A percentile compares a stretch with the other conserved stretches of the same genome.
These are phyloP conservation scores for Telenomus remus DNA, from an alignment of 1,140 invertebrate species.

Conservation along the genomic window DNA sequence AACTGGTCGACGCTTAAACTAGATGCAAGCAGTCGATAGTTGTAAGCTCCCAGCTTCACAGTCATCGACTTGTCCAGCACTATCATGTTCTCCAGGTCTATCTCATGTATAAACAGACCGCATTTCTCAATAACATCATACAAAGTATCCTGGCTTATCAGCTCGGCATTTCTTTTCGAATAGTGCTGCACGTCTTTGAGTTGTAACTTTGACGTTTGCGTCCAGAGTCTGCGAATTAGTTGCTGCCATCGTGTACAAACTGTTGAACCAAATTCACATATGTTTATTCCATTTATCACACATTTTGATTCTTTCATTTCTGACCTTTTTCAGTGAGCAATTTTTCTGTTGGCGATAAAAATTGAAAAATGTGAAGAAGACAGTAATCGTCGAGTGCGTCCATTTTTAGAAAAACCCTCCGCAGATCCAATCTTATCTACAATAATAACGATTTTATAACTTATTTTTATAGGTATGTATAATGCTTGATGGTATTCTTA, in stretches of 20 bases:
- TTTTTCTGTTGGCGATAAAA: conserved; percentile 29
- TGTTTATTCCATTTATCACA: background rate
- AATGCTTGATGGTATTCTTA: too few relatives aligned
- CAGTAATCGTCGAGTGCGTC: conserved; percentile 40
- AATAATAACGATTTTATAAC: too few relatives aligned
- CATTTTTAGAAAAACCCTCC: too few relatives aligned
- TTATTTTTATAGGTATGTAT: too few relatives aligned
- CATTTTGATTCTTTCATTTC: background rate
- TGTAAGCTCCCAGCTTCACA: conserved; percentile 21
- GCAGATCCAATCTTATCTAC: background rate
- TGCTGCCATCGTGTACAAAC: conserved; percentile 40
- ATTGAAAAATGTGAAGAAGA: conserved; percentile 43
- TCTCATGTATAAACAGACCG: conserved; percentile 19
- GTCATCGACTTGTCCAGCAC: conserved; percentile 28
- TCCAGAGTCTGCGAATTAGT: conserved; percentile 24
- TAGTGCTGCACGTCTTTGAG: conserved; percentile 22
- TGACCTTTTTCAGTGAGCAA: conserved; percentile 34
- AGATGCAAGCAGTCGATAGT: conserved; percentile 15
- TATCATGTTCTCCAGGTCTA: conserved; percentile 46
- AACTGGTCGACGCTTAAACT: conserved; percentile 16
- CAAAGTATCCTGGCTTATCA: conserved; percentile 12
- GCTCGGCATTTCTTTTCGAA: conserved; percentile 15
- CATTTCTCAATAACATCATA: conserved; percentile 22
- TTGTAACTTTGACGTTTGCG: conserved; percentile 18
- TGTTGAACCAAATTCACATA: conserved; percentile 3